Conservation (phyloP, 2,113 vertebrate species). For the Odontesthes bonariensis region DNA sequence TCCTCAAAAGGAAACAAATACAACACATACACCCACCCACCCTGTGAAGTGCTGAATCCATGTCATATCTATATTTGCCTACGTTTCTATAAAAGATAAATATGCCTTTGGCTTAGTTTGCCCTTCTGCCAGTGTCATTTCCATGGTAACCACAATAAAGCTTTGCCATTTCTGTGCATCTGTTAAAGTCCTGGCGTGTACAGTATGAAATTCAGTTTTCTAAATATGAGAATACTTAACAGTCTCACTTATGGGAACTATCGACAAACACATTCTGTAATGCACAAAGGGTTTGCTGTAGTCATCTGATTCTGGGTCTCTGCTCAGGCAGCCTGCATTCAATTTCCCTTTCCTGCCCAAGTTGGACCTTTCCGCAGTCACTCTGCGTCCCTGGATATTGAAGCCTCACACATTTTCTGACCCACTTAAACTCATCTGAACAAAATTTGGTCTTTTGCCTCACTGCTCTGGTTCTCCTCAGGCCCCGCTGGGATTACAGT, state of each 20-base stretch:
- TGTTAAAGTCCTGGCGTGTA: slow-evolving; percentile 11
- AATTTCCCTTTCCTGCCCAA: slow-evolving; percentile 64
- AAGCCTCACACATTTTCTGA: slow-evolving; percentile 45
- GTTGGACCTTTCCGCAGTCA: slow-evolving; percentile 44
- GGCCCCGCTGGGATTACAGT: slow-evolving; percentile 46
- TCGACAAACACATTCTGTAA: slow-evolving; percentile 44
- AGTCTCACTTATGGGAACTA: slow-evolving; percentile 54
- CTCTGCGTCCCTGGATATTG: slow-evolving; percentile 36
- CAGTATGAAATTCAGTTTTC: slow-evolving; percentile 25
- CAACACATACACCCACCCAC: not conserved
- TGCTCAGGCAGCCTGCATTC: slow-evolving; percentile 57
- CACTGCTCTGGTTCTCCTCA: slow-evolving; percentile 17
- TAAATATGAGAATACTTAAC: slow-evolving; percentile 33
- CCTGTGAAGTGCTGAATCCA: not conserved
- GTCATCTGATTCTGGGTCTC: slow-evolving; percentile 65
- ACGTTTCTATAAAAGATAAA: slow-evolving; percentile 15
- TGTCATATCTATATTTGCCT: not conserved
- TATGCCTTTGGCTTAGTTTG: slow-evolving; percentile 38
- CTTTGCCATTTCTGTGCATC: slow-evolving; percentile 3
- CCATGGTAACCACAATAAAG: slow-evolving; percentile 55
- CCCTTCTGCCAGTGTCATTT: slow-evolving; percentile 43
- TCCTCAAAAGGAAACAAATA: not conserved
- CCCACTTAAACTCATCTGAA: slow-evolving; percentile 54
- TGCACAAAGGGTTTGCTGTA: slow-evolving; percentile 49
- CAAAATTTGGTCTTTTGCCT: slow-evolving; percentile 24